Evolutionary conservation across 2,888 invertebrate genomes (phyloP).

Genomic region (Standfussiana lucernea): DNA sequence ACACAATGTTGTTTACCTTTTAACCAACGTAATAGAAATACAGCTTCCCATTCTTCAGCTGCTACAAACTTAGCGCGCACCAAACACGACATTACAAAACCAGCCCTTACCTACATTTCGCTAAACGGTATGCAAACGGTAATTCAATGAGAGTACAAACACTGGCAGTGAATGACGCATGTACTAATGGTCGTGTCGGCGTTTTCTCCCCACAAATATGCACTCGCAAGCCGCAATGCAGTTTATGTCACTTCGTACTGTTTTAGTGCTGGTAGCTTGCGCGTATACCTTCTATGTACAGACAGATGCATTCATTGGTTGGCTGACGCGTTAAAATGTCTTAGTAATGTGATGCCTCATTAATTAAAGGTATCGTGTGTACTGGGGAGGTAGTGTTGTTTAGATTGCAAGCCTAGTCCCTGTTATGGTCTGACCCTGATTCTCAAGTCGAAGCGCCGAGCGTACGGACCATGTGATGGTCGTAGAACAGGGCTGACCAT

Average conservation of each 20-base stretch:
- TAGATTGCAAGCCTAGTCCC: background rate
- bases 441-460: background rate
- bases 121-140: slow-evolving; percentile 53
- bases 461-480: background rate
- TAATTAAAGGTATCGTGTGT: background rate
- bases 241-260: slow-evolving; percentile 74
- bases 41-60: background rate
- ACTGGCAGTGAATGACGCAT: slow-evolving; percentile 72
- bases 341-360: background rate
- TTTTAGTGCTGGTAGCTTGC: slow-evolving; percentile 63
- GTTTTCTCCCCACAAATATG: slow-evolving; percentile 74
- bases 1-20: background rate
- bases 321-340: background rate
- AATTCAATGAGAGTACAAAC: slow-evolving; percentile 72
- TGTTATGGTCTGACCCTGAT: background rate
- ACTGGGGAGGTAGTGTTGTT: background rate
- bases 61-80: slow-evolving; percentile 5
- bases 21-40: slow-evolving; percentile 8
- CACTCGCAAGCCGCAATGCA: slow-evolving; percentile 79
- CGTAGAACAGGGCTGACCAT: background rate
- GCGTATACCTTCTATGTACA: slow-evolving; percentile 21
- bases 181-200: slow-evolving; percentile 73
- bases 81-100: slow-evolving; percentile 36
- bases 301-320: slow-evolving; percentile 21
- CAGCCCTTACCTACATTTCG: slow-evolving; percentile 45